Percentiles rank a stretch among this genome's conserved stretches.
Evolutionary conservation across 2,113 vertebrate species (phyloP).

Genomic region (Alces alces): DNA sequence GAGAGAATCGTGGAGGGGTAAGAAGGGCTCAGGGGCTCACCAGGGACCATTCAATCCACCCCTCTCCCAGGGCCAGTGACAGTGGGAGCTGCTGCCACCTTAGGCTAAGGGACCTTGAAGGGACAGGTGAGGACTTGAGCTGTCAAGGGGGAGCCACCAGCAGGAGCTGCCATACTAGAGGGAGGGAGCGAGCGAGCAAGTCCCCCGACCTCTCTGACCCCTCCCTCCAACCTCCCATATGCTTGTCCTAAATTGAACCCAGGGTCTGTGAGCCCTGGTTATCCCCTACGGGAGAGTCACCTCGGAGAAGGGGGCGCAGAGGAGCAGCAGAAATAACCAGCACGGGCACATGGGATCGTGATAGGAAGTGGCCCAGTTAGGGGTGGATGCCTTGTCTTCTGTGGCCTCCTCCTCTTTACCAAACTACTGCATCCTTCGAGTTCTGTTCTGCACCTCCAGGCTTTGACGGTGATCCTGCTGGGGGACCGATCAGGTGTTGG

Average conservation of each 20-base stretch:
- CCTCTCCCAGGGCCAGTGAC: neutral
- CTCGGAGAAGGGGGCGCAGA: fast-evolving
- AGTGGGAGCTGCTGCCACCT: neutral
- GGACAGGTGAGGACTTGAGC: neutral
- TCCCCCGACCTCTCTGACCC: fast-evolving
- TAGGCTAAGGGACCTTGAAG: no score
- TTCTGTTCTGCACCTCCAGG: neutral
- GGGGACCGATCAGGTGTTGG: neutral
- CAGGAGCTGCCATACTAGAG: fast-evolving
- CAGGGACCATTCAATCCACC: neutral
- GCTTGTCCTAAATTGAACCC: neutral
- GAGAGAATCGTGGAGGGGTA: neutral
- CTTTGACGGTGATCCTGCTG: fast-evolving
- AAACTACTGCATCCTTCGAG: fast-evolving
- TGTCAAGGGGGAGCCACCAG: no score
- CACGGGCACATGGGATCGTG: fast-evolving
- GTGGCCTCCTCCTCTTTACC: fast-evolving
- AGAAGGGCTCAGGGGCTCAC: neutral
- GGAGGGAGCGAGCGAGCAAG: neutral
- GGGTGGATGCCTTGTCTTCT: neutral
- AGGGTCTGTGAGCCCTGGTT: neutral
- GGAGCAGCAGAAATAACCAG: neutral
- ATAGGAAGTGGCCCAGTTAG: neutral
- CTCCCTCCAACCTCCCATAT: neutral
- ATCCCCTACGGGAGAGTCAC: fast-evolving